These are phyloP conservation scores for Heliothis virescens DNA, from an alignment of 1,140 invertebrate genomes.

Conservation along the genomic window DNA sequence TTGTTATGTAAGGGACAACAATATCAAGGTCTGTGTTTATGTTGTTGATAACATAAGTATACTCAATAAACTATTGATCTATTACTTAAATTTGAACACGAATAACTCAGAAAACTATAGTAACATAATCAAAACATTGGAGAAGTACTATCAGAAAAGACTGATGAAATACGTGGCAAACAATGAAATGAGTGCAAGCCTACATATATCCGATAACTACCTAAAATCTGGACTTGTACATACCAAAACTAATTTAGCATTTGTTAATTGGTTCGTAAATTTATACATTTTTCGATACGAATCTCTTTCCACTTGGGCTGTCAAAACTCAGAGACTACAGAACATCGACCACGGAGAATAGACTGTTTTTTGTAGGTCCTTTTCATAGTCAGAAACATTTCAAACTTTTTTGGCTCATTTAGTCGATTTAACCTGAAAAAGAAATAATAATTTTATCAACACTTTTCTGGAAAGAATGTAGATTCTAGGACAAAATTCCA, in stretches of 20 bases:
- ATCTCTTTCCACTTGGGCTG: conserved; percentile 76
- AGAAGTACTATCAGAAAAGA: background rate
- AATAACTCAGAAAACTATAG: conserved; percentile 37
- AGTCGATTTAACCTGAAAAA: conserved; percentile 18
- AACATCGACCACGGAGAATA: conserved; percentile 32
- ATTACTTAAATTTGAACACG: conserved; percentile 1
- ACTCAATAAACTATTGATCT: background rate
- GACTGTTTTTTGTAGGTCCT: conserved; percentile 3
- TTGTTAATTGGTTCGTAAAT: conserved; percentile 79
- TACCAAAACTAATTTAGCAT: conserved; percentile 80
- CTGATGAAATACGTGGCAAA: background rate
- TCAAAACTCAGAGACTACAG: conserved; percentile 75
- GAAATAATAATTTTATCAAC: background rate
- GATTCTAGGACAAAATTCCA: background rate
- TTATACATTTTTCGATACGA: conserved; percentile 82
- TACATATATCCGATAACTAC: conserved; percentile 21
- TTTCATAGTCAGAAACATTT: background rate
- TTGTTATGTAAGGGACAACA: conserved; percentile 82
- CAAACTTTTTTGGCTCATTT: background rate
- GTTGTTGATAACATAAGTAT: conserved; percentile 43
- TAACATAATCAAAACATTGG: conserved; percentile 55
- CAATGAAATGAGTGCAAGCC: conserved; percentile 20
- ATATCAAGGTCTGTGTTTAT: conserved; percentile 64
- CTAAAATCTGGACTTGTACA: conserved; percentile 53
- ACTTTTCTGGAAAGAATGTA: background rate